These are phyloP conservation scores for Pelosia muscerda DNA, from an alignment of 2,888 invertebrate genomes.

Conservation along the genomic window DNA sequence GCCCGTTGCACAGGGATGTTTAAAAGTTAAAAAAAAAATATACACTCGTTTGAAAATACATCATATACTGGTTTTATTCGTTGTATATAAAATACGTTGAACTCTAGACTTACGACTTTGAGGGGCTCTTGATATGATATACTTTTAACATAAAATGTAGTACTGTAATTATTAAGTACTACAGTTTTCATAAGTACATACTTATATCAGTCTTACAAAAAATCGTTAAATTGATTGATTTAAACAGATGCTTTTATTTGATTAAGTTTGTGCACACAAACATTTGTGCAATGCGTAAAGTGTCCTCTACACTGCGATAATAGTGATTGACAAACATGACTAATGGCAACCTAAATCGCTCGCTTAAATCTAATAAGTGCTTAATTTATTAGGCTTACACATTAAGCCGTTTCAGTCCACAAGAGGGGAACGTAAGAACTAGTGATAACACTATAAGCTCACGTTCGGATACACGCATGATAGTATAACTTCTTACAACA, in stretches of 20 bases:
- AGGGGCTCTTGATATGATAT: not conserved
- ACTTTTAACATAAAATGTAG: not conserved
- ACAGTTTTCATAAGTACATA: constrained; percentile 16
- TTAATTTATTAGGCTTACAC: constrained; percentile 69
- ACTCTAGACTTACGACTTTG: not conserved
- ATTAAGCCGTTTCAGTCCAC: constrained; percentile 75
- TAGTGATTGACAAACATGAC: constrained; percentile 57
- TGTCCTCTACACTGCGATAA: constrained; percentile 44
- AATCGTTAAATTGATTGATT: not conserved
- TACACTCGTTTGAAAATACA: not conserved
- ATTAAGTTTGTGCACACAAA: constrained; percentile 9
- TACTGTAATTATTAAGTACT: constrained; percentile 1
- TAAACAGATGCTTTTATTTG: not conserved
- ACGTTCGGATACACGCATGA: constrained; percentile 55
- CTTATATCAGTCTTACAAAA: constrained; percentile 15
- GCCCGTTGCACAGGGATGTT: not conserved
- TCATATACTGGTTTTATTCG: not conserved
- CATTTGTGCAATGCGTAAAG: not conserved
- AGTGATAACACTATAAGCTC: constrained; percentile 62
- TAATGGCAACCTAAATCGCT: constrained; percentile 74
- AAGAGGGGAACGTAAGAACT: constrained; percentile 63
- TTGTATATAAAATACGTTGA: not conserved
- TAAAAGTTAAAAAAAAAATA: not conserved
- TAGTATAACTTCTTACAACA: constrained; percentile 20
- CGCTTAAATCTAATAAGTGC: constrained; percentile 73